phyloP scores from a whole-genome alignment of 2,113 vertebrate species.

The Aramus guarauna region DNA sequence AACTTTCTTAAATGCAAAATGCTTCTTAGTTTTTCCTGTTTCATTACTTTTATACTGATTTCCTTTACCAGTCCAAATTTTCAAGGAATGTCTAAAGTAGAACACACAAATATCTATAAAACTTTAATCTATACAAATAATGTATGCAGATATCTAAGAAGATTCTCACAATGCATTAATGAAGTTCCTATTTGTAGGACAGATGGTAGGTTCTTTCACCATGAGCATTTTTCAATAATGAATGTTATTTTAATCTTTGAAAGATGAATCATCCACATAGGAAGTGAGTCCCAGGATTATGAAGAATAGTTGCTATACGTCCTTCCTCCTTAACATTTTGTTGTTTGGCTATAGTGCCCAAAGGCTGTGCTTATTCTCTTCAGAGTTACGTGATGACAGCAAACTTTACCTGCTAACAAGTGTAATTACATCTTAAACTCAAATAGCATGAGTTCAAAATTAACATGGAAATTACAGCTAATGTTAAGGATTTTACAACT shows the following conservation, averaged over 20 bases:
- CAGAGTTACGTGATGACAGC: neutral
- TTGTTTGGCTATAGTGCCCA: neutral
- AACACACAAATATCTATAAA: neutral
- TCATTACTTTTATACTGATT: neutral
- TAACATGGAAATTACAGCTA: neutral
- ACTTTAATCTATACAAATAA: neutral
- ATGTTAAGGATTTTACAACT: neutral
- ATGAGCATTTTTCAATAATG: constrained; percentile 1
- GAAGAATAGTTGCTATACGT: neutral
- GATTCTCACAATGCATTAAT: neutral
- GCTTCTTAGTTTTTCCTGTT: neutral
- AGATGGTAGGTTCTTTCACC: neutral
- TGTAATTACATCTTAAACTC: neutral
- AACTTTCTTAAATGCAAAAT: neutral
- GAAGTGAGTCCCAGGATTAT: constrained; percentile 13
- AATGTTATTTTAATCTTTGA: constrained; percentile 18
- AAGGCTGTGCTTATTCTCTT: neutral
- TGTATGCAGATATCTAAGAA: neutral
- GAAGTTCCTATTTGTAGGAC: neutral
- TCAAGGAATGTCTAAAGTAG: neutral
- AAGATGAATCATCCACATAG: neutral
- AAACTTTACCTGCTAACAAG: neutral
- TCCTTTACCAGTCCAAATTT: neutral
- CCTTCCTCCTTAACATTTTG: constrained; percentile 14
- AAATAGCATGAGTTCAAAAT: neutral